Conservation (phyloP, 1,140 invertebrate species). For the Coenobita brevimanus region DNA sequence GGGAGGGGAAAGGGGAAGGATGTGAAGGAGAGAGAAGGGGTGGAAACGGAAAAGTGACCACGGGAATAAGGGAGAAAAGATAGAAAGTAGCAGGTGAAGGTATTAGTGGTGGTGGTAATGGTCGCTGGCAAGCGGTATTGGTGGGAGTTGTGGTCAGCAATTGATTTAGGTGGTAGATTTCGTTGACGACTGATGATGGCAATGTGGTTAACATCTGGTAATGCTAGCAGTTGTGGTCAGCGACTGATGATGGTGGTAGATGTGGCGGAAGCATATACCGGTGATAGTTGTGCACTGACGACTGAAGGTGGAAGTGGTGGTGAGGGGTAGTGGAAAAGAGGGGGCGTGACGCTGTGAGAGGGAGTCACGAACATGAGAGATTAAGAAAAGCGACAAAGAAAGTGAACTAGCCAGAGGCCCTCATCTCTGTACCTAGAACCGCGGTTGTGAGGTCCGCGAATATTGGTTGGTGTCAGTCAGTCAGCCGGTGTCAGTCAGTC, state of each 20-base stretch:
- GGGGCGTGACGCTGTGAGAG: neutral
- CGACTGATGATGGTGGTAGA: neutral
- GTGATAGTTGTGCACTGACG: neutral
- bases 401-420: too few species aligned
- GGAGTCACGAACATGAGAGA: too few species aligned
- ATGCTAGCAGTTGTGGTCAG: neutral
- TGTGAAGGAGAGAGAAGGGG: too few species aligned
- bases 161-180: neutral
- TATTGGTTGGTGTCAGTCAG: too few species aligned
- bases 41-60: too few species aligned
- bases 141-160: neutral
- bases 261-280: neutral
- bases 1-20: too few species aligned
- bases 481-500: too few species aligned
- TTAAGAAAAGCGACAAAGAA: too few species aligned
- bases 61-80: too few species aligned
- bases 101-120: neutral
- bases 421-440: too few species aligned
- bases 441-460: too few species aligned
- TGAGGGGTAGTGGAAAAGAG: neutral
- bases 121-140: neutral
- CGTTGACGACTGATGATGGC: neutral
- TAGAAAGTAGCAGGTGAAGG: too few species aligned
- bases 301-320: neutral
- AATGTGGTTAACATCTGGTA: neutral